Base-by-base conservation (phyloP, 2,888 invertebrate genomes). In the Hyles lineata region DNA sequence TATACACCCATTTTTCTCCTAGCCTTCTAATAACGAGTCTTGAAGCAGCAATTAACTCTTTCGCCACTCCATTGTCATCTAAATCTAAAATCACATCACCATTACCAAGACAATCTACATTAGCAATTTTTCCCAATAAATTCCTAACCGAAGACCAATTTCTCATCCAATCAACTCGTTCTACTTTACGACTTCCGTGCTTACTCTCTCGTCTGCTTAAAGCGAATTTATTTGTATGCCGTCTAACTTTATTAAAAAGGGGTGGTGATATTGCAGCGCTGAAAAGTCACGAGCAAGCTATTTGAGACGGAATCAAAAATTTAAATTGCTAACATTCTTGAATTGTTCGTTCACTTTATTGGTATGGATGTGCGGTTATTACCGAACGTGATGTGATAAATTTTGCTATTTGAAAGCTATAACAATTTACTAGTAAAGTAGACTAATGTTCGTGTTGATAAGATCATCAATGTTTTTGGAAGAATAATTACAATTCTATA, bases 311-410 rank as follows among this genome's bases (percentile, higher is more conserved):
- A 91, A 91, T 91, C 91, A 91, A 92, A 92, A 89, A 92, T 92
- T 89, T 91, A 90, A 92, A 92, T 92, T 90, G 87, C 84, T 83
- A 81, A 88, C 87, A 90, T 89, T 89, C 88, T 89, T 89, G 86
- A 87, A 86, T 83, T 84, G 87, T 87, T 86, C 86, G 82, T 83
- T 82, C 83, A 79, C 84, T 90, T 89, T 90, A 90, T 90, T 89
- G 87, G 85, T 81, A 82, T 77, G 82, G 84, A 85, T 87, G 80
- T 81, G 86, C 71, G 83, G 82, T 81, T 83, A 81, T 84, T 82
- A 82, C 80, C 78, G 74, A 73, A 84, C 85, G 86, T 86, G 85
- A 83, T 80, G 75, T 59, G 29, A 50, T 62, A 25, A 62, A 60
- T 29, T 3, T 23, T 17, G 43, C 15, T 23, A 23, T 29, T 35